Evolutionary conservation across 2,888 invertebrate species (phyloP).

Genomic region (Heliconius sara): DNA sequence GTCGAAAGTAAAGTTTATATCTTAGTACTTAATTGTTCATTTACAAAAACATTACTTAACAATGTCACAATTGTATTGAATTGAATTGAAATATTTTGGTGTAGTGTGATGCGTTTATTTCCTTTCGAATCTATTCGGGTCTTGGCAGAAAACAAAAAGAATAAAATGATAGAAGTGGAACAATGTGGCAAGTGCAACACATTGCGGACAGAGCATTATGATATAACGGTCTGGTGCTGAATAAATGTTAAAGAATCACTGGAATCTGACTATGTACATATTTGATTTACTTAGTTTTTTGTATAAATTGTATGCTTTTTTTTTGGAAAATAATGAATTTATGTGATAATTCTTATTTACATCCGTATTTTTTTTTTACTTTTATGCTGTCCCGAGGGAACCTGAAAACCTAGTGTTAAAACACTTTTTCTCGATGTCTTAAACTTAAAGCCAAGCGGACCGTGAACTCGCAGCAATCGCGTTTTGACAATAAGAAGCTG

Average conservation of each 20-base stretch:
- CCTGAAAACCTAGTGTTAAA: background rate
- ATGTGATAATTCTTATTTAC: too few species aligned
- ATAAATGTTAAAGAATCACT: background rate
- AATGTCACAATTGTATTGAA: background rate
- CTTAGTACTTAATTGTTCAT: background rate
- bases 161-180: constrained; percentile 50
- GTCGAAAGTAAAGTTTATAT: background rate
- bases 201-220: constrained; percentile 51
- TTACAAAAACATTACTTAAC: constrained; percentile 1
- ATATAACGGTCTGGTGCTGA: constrained; percentile 48
- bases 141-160: constrained; percentile 50
- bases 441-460: too few species aligned
- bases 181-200: constrained; percentile 48
- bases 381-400: background rate
- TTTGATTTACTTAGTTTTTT: background rate
- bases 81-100: background rate
- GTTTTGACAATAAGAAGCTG: too few species aligned
- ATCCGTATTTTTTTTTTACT: background rate
- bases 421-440: background rate
- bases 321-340: too few species aligned
- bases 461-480: too few species aligned
- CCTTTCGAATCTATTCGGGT: constrained; percentile 49
- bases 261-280: background rate
- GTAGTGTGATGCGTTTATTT: constrained; percentile 33
- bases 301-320: too few species aligned